phyloP scores from a whole-genome alignment of 2,113 vertebrate species.

The Pseudonaja textilis region DNA sequence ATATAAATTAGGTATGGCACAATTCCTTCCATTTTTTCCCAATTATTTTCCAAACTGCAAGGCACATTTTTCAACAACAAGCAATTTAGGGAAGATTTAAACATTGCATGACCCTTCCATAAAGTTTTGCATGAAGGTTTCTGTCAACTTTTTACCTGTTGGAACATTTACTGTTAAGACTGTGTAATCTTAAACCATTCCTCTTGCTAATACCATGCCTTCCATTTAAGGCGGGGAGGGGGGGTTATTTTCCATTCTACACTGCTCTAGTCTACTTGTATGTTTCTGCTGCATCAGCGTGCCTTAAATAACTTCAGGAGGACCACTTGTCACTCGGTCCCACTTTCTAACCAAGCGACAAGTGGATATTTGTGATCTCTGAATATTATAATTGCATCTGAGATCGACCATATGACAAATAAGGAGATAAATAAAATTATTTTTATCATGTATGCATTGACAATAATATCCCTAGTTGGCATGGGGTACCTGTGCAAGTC shows the following conservation, averaged over 20 bases:
- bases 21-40: background rate
- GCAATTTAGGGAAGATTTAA: background rate
- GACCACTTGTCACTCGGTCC: background rate
- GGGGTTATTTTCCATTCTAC: background rate
- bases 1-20: background rate
- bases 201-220: background rate
- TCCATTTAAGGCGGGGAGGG: background rate
- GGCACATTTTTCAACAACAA: background rate
- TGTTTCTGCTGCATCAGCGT: background rate
- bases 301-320: background rate
- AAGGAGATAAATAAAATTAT: background rate
- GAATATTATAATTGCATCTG: background rate
- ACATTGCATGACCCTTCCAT: background rate
- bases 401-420: background rate
- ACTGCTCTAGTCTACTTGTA: background rate
- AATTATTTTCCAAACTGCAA: constrained; percentile 13
- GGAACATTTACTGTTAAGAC: background rate
- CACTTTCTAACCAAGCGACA: background rate
- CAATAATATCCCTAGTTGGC: background rate
- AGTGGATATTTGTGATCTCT: background rate
- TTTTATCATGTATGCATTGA: background rate
- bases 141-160: background rate
- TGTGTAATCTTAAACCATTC: background rate
- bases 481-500: background rate
- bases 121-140: background rate